Evolutionary conservation across 2,797 vertebrate species (phyloP).

Genomic region (Sciurus carolinensis): DNA sequence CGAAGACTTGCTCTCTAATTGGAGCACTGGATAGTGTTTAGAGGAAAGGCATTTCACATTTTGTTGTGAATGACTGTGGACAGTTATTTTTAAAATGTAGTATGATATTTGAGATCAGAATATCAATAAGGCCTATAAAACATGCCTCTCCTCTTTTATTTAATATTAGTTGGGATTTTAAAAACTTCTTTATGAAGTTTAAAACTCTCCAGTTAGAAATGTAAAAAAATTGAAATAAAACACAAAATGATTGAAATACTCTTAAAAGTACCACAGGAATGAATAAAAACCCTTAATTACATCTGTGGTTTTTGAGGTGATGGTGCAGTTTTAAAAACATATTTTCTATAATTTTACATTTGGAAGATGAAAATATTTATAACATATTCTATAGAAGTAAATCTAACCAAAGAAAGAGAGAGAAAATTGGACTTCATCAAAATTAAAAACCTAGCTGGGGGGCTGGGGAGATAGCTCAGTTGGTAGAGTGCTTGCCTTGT

Average conservation of each 20-base stretch:
- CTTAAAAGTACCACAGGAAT: neutral
- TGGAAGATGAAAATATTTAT: conserved; percentile 48
- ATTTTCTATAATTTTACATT: conserved; percentile 21
- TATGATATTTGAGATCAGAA: neutral
- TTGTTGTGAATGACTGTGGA: neutral
- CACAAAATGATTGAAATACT: neutral
- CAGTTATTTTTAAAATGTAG: neutral
- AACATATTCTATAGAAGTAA: neutral
- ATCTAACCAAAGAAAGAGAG: neutral
- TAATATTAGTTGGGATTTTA: neutral
- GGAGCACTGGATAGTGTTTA: neutral
- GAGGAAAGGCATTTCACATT: neutral
- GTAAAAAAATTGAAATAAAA: neutral
- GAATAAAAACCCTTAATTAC: neutral
- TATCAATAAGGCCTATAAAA: neutral
- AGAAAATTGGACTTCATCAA: neutral
- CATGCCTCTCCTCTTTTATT: neutral
- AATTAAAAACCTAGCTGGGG: neutral
- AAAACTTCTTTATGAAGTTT: neutral
- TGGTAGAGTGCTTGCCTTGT: too few relatives aligned
- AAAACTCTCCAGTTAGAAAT: neutral
- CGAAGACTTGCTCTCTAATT: neutral
- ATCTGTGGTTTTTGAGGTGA: neutral
- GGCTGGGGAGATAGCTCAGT: too few relatives aligned
- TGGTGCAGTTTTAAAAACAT: neutral